Evolutionary conservation across 2,888 invertebrate species (phyloP).

Genomic region (Thymelicus acteon): DNA sequence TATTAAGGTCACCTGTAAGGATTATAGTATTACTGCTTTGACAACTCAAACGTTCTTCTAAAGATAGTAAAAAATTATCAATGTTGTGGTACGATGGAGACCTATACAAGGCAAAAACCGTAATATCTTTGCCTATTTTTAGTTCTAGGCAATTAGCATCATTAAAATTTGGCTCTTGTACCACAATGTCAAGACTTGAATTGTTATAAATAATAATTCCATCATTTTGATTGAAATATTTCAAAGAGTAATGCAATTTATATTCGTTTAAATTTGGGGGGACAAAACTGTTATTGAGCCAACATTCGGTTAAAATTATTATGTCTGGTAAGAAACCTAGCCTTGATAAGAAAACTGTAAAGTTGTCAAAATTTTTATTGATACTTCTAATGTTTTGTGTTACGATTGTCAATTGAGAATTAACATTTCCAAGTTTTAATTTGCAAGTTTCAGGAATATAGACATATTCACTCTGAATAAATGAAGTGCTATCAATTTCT

Average conservation of each 20-base stretch:
- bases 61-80: too few relatives aligned
- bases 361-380: constrained; percentile 5
- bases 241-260: not conserved
- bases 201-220: not conserved
- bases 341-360: not conserved
- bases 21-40: too few relatives aligned
- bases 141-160: not conserved
- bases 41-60: too few relatives aligned
- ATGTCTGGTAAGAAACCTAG: constrained; percentile 2
- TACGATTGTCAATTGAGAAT: not conserved
- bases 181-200: not conserved
- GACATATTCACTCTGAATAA: too few relatives aligned
- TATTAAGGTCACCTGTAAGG: too few relatives aligned
- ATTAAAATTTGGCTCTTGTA: not conserved
- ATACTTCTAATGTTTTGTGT: constrained; percentile 13
- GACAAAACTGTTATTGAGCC: not conserved
- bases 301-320: constrained; percentile 1
- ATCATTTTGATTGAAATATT: not conserved
- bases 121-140: not conserved
- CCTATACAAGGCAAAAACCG: not conserved
- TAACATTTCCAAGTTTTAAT: too few relatives aligned
- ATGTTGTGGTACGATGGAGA: too few relatives aligned
- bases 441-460: too few relatives aligned
- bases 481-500: too few relatives aligned
- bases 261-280: not conserved